Base-by-base conservation (phyloP, 2,888 invertebrate genomes). In the Mantis religiosa region DNA sequence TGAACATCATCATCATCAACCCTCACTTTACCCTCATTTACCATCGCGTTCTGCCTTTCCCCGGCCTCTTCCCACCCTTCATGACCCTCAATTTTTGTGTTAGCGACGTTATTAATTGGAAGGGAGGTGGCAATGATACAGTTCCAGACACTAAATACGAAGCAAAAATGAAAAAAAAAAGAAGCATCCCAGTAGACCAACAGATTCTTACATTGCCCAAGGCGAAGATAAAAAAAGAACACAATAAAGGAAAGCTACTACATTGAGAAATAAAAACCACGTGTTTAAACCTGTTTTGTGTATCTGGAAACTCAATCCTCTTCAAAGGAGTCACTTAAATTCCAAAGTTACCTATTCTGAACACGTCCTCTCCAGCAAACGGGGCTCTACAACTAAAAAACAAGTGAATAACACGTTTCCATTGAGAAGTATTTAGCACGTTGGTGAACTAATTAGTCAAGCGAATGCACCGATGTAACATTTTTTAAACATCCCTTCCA, bases 11-110 rank as follows among this genome's bases (percentile, higher is more conserved):
- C 71, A 28, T 71, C 30, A 87, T 82, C 87, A 81, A 87, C 28
- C 41, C 41, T 87, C 34, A 27, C 82, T 87, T 87, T 87, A 82
- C 82, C 34, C 87, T 87, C 87, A 87, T 87, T 87, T 82, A 87
- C 87, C 82, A 82, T 71, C 54, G 54, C 54, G 54, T 71, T 71
- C 54, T 71, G 54, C 54, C 14, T 54, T 54, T 54, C 54, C 54
- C 54, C 54, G 30, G 30, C 25, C 34, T 81, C 87, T 87, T 34
- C 30, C 25, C 27, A 30, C 84, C 25, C 30, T 20, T 30, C 30
- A 34, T 82, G 12, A 71, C 87, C 87, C 30, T 41, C 71, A 82
- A 87, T 81, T 82, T 81, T 20, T 71, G 30, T 81, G 87, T 28
- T 87, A 54, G 82, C 34, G 82, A 34, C 87, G 25, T 14, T 82